Percentiles rank a stretch among this genome's conserved stretches.
phyloP scores from a whole-genome alignment of 1,140 invertebrate genomes.

The Wasmannia auropunctata region DNA sequence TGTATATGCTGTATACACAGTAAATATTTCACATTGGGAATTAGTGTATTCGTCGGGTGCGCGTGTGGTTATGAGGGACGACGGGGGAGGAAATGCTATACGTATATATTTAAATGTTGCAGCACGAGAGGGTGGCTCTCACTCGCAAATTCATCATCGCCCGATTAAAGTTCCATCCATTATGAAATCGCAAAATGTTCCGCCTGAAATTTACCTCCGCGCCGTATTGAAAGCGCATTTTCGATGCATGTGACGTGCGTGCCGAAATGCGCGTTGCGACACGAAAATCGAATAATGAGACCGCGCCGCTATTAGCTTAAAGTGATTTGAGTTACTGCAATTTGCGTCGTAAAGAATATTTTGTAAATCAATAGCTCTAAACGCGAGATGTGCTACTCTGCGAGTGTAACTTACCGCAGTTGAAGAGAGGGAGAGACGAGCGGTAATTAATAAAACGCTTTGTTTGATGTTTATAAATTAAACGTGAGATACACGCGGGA shows the following conservation, averaged over 20 bases:
- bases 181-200: constrained; percentile 18
- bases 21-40: constrained; percentile 23
- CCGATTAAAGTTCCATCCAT: constrained; percentile 33
- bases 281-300: constrained; percentile 31
- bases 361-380: neutral
- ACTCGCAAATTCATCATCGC: constrained; percentile 25
- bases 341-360: neutral
- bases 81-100: too few species aligned
- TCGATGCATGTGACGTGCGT: neutral
- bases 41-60: neutral
- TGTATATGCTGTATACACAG: neutral
- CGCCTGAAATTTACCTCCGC: constrained; percentile 1
- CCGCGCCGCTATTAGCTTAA: neutral
- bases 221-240: constrained; percentile 3
- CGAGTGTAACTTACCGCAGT: neutral
- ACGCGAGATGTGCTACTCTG: neutral
- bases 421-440: neutral
- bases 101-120: constrained; percentile 22
- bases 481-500: neutral
- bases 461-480: neutral
- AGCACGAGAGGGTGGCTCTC: neutral
- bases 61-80: neutral
- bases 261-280: neutral
- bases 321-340: neutral
- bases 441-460: constrained; percentile 8